Evolutionary conservation across 2,888 invertebrate species (phyloP).

Genomic region (Aphidoletes aphidimyza): DNA sequence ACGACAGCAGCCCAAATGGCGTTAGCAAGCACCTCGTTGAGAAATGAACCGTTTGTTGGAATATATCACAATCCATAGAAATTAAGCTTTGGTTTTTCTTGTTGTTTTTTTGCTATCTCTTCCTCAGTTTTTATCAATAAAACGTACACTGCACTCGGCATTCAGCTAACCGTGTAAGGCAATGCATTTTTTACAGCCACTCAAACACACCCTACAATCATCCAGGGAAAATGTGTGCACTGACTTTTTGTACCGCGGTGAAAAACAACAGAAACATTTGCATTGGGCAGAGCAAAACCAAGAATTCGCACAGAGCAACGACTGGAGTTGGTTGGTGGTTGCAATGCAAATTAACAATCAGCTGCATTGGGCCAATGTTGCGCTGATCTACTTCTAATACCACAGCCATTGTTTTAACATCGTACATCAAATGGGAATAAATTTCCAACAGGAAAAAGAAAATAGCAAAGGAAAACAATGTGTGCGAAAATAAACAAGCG

Average conservation of each 20-base stretch:
- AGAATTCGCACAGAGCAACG: not conserved
- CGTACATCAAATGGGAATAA: too few species aligned
- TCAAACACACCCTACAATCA: not conserved
- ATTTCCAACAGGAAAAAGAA: too few species aligned
- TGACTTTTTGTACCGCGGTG: not conserved
- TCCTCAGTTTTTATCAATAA: not conserved
- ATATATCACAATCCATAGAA: slow-evolving; percentile 7
- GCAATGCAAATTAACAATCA: slow-evolving; percentile 16
- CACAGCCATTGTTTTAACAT: too few species aligned
- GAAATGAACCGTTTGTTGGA: not conserved
- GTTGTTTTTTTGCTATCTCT: not conserved
- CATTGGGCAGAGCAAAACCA: not conserved
- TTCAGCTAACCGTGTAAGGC: not conserved
- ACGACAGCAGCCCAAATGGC: not conserved
- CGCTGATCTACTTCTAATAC: not conserved
- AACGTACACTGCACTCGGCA: too few species aligned
- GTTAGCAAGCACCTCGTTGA: not conserved
- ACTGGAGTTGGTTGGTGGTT: slow-evolving; percentile 1
- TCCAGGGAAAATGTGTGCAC: slow-evolving; percentile 21
- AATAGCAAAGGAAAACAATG: too few species aligned
- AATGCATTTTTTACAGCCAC: not conserved
- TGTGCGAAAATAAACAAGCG: too few species aligned
- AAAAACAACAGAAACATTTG: not conserved
- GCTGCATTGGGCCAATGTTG: not conserved
- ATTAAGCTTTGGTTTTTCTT: not conserved